phyloP scores from a whole-genome alignment of 2,113 vertebrate genomes.

The Anseranas semipalmata region DNA sequence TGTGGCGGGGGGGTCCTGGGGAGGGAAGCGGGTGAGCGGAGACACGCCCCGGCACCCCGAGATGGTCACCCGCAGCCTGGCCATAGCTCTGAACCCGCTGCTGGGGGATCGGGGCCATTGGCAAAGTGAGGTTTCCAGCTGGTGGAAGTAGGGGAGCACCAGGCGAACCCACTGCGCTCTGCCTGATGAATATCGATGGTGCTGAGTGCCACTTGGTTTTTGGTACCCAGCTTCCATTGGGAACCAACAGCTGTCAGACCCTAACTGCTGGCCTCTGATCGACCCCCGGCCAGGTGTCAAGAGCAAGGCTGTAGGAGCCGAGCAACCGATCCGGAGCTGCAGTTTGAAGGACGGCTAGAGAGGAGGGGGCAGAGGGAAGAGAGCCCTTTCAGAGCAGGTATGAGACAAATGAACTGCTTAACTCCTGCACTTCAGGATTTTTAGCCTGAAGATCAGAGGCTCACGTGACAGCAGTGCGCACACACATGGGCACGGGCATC shows the following conservation, averaged over 20 bases:
- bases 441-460: neutral
- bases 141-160: neutral
- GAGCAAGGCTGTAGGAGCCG: neutral
- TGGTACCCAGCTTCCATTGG: neutral
- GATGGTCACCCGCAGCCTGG: neutral
- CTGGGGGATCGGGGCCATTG: neutral
- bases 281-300: neutral
- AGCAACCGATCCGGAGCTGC: fast-evolving
- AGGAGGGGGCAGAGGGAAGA: neutral
- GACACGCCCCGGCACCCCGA: neutral
- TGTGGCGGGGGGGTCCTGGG: neutral
- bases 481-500: fast-evolving
- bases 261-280: neutral
- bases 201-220: neutral
- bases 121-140: neutral
- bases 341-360: neutral
- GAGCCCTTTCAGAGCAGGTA: neutral
- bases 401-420: neutral
- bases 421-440: neutral
- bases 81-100: neutral
- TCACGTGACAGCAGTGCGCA: neutral
- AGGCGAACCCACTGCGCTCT: neutral
- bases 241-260: neutral
- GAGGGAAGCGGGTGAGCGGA: neutral
- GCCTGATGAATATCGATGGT: neutral